These are phyloP conservation scores for Lophochroa leadbeateri DNA, from an alignment of 2,113 vertebrate species.

Conservation along the genomic window DNA sequence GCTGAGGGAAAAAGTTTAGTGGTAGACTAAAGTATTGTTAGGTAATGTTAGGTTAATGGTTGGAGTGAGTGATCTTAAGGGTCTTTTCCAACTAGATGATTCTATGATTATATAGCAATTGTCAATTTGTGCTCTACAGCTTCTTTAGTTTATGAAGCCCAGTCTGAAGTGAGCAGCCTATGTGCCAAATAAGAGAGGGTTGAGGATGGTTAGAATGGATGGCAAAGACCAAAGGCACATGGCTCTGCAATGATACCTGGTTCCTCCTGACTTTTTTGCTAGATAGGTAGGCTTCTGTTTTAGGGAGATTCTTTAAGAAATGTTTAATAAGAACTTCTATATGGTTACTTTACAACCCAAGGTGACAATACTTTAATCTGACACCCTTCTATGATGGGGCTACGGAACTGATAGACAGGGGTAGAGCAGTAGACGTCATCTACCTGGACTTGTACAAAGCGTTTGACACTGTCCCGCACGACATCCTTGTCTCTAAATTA, in stretches of 20 bases:
- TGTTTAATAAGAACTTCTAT: not conserved
- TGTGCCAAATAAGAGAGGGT: not conserved
- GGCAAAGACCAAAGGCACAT: not conserved
- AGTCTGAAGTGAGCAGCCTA: not conserved
- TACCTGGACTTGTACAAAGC: too few species aligned
- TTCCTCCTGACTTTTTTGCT: not conserved
- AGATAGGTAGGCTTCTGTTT: not conserved
- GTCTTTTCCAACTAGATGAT: not conserved
- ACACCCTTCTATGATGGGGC: not conserved
- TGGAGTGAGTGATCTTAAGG: not conserved
- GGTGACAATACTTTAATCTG: not conserved
- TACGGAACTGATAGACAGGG: too few species aligned
- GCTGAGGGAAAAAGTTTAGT: not conserved
- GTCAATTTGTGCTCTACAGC: not conserved
- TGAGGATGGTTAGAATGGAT: not conserved
- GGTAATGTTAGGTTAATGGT: not conserved
- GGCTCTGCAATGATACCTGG: not conserved
- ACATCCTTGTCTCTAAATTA: too few species aligned
- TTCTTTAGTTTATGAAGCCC: not conserved
- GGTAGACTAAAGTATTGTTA: not conserved
- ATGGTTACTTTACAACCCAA: not conserved
- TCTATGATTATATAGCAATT: not conserved
- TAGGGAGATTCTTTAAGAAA: not conserved
- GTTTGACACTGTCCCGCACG: too few species aligned
- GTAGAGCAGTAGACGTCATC: too few species aligned